A percentile compares a stretch with the other conserved stretches of the same genome.
phyloP scores from a whole-genome alignment of 1,140 invertebrate genomes.

The Drosophila rufa region DNA sequence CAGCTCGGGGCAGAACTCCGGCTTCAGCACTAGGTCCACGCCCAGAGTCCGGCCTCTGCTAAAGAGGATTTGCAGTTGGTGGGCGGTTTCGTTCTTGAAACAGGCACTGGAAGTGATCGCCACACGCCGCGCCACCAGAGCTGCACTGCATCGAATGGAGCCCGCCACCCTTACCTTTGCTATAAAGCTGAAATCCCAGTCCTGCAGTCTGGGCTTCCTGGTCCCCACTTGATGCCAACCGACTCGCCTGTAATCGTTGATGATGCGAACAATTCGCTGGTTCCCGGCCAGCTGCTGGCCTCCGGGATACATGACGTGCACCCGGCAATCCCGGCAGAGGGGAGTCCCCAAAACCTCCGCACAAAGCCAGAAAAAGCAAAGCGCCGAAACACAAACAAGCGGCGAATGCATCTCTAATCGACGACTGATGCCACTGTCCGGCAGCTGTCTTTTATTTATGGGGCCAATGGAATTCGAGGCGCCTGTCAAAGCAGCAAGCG shows the following conservation, averaged over 20 bases:
- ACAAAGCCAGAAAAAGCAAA: constrained; percentile 24
- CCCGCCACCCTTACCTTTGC: constrained; percentile 20
- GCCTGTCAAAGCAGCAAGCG: constrained; percentile 68
- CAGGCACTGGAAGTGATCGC: constrained; percentile 22
- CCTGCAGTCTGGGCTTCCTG: neutral
- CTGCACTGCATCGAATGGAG: constrained; percentile 24
- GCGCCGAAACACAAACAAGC: constrained; percentile 44
- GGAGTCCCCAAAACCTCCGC: neutral
- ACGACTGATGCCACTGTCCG: constrained; percentile 35
- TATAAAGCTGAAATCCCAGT: constrained; percentile 23
- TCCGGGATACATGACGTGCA: constrained; percentile 30
- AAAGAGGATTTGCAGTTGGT: constrained; percentile 3
- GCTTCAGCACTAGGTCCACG: neutral
- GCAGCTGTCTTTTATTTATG: constrained; percentile 67
- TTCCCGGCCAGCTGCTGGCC: neutral
- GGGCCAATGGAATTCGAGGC: constrained; percentile 40
- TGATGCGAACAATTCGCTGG: constrained; percentile 30
- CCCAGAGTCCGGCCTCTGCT: neutral
- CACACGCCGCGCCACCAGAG: constrained; percentile 7
- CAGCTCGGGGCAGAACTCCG: constrained; percentile 2
- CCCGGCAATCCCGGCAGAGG: constrained; percentile 28
- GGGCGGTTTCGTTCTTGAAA: neutral
- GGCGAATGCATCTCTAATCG: constrained; percentile 51
- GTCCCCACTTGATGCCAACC: neutral
- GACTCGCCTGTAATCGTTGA: constrained; percentile 34